These are phyloP conservation scores for Hippopotamyrus pictus DNA, from an alignment of 2,797 vertebrate species.

Conservation along the genomic window DNA sequence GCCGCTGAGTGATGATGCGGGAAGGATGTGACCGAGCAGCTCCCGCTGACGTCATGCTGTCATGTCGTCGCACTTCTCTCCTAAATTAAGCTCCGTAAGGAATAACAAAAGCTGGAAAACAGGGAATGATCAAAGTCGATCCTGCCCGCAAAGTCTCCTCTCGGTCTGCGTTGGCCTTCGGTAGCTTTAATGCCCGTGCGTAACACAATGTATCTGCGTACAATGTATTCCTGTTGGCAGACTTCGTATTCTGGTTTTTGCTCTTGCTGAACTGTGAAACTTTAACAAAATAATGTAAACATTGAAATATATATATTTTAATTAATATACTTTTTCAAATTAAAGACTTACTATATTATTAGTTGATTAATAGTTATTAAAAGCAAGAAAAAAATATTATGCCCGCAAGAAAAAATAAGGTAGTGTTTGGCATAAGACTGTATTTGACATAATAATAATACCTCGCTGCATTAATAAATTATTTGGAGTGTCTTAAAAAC, in stretches of 20 bases:
- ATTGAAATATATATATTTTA: background rate
- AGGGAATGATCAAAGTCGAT: background rate
- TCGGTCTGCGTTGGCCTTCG: background rate
- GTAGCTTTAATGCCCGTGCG: background rate
- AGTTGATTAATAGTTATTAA: background rate
- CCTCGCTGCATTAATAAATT: background rate
- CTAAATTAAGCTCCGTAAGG: background rate
- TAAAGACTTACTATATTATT: background rate
- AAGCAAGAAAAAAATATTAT: background rate
- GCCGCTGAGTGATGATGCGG: slow-evolving; percentile 42
- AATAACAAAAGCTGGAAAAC: background rate
- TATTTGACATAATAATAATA: background rate
- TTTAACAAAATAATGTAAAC: background rate
- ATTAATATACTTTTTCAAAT: background rate
- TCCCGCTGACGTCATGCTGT: slow-evolving; percentile 23
- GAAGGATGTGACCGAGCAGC: slow-evolving; percentile 28
- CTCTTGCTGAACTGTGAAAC: background rate
- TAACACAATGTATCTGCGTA: background rate
- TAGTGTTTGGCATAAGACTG: background rate
- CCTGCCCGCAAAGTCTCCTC: background rate
- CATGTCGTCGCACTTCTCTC: slow-evolving; percentile 15
- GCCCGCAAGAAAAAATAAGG: background rate
- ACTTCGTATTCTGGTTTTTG: background rate
- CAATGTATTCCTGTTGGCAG: background rate
- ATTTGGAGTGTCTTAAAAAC: background rate